A percentile compares a stretch with the other conserved stretches of the same genome.
These are phyloP conservation scores for Pristionchus exspectatus DNA, from an alignment of 2,888 invertebrate genomes.

Conservation along the genomic window DNA sequence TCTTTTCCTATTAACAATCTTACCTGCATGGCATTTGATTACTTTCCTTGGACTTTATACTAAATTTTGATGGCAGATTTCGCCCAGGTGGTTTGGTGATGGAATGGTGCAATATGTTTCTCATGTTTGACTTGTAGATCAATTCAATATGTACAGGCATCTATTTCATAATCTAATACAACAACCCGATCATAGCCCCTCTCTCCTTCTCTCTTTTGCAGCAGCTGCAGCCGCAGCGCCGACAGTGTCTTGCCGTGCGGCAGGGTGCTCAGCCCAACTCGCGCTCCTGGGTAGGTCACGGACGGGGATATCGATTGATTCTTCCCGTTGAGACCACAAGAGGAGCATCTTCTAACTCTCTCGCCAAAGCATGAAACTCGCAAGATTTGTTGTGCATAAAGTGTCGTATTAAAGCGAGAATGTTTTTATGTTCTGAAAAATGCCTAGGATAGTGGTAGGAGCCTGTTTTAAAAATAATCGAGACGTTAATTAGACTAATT, in stretches of 20 bases:
- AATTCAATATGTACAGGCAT: background rate
- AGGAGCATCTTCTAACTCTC: slow-evolving; percentile 24
- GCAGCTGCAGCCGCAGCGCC: slow-evolving; percentile 29
- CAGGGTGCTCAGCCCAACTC: slow-evolving; percentile 49
- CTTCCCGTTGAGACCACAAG: background rate
- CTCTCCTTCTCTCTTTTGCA: slow-evolving; percentile 40
- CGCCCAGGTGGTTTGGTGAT: background rate
- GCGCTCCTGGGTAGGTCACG: slow-evolving; percentile 51
- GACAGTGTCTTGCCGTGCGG: slow-evolving; percentile 41
- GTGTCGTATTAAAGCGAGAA: background rate
- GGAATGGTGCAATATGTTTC: background rate
- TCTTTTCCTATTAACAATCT: background rate
- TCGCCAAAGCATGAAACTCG: slow-evolving; percentile 34
- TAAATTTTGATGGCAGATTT: background rate
- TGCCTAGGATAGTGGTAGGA: background rate
- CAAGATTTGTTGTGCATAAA: background rate
- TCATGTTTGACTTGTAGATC: background rate
- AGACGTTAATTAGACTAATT: background rate
- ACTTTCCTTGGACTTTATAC: background rate
- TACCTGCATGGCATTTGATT: slow-evolving; percentile 13
- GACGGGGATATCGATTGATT: background rate
- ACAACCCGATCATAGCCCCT: background rate
- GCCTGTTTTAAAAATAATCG: background rate
- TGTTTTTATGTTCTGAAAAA: background rate
- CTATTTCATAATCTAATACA: background rate